Base-by-base conservation (phyloP, 2,113 vertebrate genomes). In the Prunella fulvescens region DNA sequence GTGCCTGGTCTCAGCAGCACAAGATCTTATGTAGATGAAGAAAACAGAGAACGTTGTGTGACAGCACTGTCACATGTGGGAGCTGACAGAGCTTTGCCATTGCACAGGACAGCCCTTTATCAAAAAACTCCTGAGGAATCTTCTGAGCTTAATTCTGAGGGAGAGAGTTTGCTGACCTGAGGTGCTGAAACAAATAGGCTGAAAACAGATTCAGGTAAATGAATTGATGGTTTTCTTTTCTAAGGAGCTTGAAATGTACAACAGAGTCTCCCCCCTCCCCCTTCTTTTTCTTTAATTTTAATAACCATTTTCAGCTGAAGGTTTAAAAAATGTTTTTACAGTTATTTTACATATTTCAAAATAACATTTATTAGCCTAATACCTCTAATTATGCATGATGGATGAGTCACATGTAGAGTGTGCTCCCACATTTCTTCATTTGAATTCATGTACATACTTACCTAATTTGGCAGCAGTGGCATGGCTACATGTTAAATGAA, bases 361-460 rank as follows among this genome's bases (percentile, higher is more conserved):
- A 90, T 93, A 96, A 86, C 85, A 47, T 88, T 95, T 89, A 91
- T 94, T 94, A 91, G 50, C 58, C 61, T 93, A 94, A 80, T 91
- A 72, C 47, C 48, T 91, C 81, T 93, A 90, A 94, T 94, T 94
- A 90, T 77, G 29, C 50, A 31, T 92, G 87, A 88, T 58, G 69
- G 60, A 64, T 94, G 93, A 95, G 62, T 92, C 93, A 93, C 37
- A 80, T 51, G 29, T 47, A n/a, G 35, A 91, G 29, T 14, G 62
- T 80, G 62, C 84, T 92, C 91, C 93, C 84, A 88, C 87, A 62
- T 92, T 91, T 89, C 48, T 90, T 89, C 40, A 58, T 57, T 35
- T 80, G 70, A 92, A 89, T 92, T 92, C 35, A 28, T 71, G 60
- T 85, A 56, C 48, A 33, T 83, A 78, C 76, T 78, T 93, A 73